phyloP scores from a whole-genome alignment of 2,113 vertebrate species.

The Dicentrarchus labrax region DNA sequence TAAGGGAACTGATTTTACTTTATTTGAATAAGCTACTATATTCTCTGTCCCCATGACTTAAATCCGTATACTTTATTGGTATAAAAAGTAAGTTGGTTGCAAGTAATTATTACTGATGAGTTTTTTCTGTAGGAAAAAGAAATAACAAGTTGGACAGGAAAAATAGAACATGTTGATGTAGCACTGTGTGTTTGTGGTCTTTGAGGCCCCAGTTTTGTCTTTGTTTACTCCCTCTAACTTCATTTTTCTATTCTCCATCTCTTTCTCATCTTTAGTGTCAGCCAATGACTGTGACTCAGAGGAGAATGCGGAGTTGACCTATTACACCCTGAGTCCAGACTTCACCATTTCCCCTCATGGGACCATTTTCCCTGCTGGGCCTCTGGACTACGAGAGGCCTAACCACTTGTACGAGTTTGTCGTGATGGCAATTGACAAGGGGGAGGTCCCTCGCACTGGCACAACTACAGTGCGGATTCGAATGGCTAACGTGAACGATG shows the following conservation, averaged over 20 bases:
- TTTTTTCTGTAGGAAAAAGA: background rate
- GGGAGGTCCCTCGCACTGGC: constrained; percentile 87
- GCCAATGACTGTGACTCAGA: constrained; percentile 92
- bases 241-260: background rate
- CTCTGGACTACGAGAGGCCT: constrained; percentile 88
- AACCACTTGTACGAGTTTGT: constrained; percentile 93
- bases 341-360: constrained; percentile 90
- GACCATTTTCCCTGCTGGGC: constrained; percentile 87
- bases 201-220: background rate
- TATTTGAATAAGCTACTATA: background rate
- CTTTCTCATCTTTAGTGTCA: constrained; percentile 81
- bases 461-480: constrained; percentile 90
- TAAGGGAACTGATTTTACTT: background rate
- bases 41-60: background rate
- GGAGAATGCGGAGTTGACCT: constrained; percentile 88
- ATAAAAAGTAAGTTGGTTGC: background rate
- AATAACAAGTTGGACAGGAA: background rate
- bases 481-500: constrained; percentile 92
- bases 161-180: too few relatives aligned
- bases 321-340: constrained; percentile 89
- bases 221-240: background rate
- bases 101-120: background rate
- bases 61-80: background rate
- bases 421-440: constrained; percentile 91
- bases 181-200: background rate